These are phyloP conservation scores for Coleophora deauratella DNA, from an alignment of 2,888 invertebrate genomes.

Conservation along the genomic window DNA sequence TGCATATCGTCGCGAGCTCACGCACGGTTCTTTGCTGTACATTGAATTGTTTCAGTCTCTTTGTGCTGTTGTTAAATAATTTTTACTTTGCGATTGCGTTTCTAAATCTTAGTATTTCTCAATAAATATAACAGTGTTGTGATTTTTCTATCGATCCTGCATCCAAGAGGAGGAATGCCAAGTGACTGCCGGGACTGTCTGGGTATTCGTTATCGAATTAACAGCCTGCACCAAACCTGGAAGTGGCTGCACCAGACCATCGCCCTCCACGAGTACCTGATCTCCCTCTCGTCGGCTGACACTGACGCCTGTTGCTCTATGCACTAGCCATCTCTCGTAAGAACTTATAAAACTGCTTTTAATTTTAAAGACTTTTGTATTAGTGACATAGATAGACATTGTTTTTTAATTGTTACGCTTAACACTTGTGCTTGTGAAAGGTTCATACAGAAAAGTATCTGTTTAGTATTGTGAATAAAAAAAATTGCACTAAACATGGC, in stretches of 20 bases:
- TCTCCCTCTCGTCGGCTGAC: constrained; percentile 84
- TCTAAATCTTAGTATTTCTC: too few species aligned
- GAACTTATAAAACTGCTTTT: constrained; percentile 22
- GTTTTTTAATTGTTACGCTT: constrained; percentile 42
- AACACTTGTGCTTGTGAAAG: constrained; percentile 36
- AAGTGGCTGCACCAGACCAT: constrained; percentile 96
- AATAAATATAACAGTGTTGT: constrained; percentile 42
- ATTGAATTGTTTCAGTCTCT: constrained; percentile 12
- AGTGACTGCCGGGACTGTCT: constrained; percentile 87
- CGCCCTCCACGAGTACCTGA: constrained; percentile 89
- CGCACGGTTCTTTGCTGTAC: constrained; percentile 21
- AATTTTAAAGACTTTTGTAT: constrained; percentile 19
- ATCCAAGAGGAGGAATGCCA: constrained; percentile 75
- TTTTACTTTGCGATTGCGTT: too few species aligned
- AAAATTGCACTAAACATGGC: constrained; percentile 50
- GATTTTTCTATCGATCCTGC: constrained; percentile 62
- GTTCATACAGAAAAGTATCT: constrained; percentile 70
- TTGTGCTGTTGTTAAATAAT: too few species aligned
- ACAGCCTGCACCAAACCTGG: constrained; percentile 93
- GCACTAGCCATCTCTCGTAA: constrained; percentile 31
- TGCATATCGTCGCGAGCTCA: constrained; percentile 44
- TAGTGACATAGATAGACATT: constrained; percentile 17
- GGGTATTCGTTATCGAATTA: constrained; percentile 91
- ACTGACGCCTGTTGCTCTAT: constrained; percentile 68
- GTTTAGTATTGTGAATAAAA: constrained; percentile 29